Percentiles rank a stretch among this genome's conserved stretches.
phyloP scores from a whole-genome alignment of 2,797 vertebrate genomes.

The Enteromius argenteus region DNA sequence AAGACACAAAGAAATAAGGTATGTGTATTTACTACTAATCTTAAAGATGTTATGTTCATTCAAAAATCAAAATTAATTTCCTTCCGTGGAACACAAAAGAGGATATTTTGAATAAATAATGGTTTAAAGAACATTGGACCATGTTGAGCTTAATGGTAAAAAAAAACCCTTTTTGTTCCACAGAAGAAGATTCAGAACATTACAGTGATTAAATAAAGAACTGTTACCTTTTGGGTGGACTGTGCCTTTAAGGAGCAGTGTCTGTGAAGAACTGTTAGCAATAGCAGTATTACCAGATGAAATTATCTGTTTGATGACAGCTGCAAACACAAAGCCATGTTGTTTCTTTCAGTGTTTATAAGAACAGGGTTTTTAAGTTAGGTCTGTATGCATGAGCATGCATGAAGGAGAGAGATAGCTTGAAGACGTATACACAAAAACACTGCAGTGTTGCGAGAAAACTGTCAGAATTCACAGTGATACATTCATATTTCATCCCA shows the following conservation, averaged over 20 bases:
- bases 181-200: not conserved
- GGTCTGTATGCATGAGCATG: conserved; percentile 4
- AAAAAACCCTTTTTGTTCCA: not conserved
- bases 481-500: conserved; percentile 47
- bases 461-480: conserved; percentile 38
- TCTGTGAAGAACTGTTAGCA: conserved; percentile 1
- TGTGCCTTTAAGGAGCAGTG: not conserved
- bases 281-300: not conserved
- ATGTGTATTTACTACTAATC: not conserved
- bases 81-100: not conserved
- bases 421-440: conserved; percentile 24
- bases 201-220: not conserved
- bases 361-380: conserved; percentile 4
- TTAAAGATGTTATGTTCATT: not conserved
- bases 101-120: not conserved
- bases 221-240: not conserved
- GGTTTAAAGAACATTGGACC: not conserved
- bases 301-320: not conserved
- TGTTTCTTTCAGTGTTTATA: not conserved
- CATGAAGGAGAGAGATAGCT: not conserved
- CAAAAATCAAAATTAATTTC: not conserved
- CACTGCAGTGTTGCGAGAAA: conserved; percentile 40
- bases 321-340: conserved; percentile 5
- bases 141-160: not conserved
- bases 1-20: not conserved